phyloP scores from a whole-genome alignment of 2,113 vertebrate genomes.

The zebrafish (Danio rerio) region DNA sequence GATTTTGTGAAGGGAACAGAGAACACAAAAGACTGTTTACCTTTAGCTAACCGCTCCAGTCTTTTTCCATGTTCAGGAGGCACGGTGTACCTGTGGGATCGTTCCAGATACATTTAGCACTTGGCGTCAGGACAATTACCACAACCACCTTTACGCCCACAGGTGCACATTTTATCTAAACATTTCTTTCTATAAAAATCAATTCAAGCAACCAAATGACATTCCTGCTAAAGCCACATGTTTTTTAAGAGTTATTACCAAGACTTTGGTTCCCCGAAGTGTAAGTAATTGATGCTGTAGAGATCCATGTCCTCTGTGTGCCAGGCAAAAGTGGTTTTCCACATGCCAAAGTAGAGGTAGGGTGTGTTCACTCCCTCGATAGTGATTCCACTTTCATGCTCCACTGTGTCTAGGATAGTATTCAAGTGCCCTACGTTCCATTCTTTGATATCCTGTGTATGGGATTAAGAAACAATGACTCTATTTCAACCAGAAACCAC shows the following conservation, averaged over 20 bases:
- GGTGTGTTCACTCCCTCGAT: conserved; percentile 95
- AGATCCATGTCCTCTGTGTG: conserved; percentile 98
- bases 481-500: not conserved
- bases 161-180: not conserved
- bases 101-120: conserved; percentile 1
- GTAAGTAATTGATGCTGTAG: conserved; percentile 96
- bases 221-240: not conserved
- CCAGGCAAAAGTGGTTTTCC: conserved; percentile 98
- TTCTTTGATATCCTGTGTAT: conserved; percentile 77
- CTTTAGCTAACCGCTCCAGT: conserved; percentile 94
- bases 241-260: conserved; percentile 77
- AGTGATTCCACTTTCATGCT: conserved; percentile 91
- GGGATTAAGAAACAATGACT: not conserved
- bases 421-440: conserved; percentile 93
- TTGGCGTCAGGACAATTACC: not conserved
- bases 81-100: conserved; percentile 87
- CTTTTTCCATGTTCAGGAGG: conserved; percentile 95
- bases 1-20: not conserved
- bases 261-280: conserved; percentile 95
- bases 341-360: conserved; percentile 96
- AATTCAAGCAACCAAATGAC: not conserved
- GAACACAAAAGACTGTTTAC: conserved; percentile 67
- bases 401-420: conserved; percentile 92
- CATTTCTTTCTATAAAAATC: not conserved
- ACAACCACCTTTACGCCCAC: not conserved